Conservation (phyloP, 2,888 invertebrate genomes). For the Caenorhabditis doughertyi region DNA sequence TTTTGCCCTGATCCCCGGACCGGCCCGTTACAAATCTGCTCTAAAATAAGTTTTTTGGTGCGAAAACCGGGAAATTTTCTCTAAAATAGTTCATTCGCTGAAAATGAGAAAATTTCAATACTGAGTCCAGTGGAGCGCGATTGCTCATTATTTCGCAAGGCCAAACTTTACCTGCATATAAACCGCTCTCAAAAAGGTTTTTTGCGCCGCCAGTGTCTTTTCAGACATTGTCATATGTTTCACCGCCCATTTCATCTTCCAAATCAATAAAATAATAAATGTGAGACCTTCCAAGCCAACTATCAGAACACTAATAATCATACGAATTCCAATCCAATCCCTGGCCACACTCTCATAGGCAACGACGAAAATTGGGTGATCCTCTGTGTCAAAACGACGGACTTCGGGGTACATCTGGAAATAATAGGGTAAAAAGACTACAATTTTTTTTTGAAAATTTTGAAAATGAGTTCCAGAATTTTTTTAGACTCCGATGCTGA, state of each 20-base stretch:
- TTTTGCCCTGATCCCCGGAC: no score
- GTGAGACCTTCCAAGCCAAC: not conserved
- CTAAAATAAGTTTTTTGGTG: no score
- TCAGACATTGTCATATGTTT: conserved; percentile 10
- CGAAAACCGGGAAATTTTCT: no score
- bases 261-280: conserved; percentile 7
- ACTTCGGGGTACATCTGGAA: conserved; percentile 4
- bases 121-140: no score
- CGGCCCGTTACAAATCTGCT: no score
- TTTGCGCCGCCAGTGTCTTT: conserved; percentile 16
- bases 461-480: no score
- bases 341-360: conserved; percentile 1
- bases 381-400: not conserved
- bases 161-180: conserved; percentile 14
- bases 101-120: no score
- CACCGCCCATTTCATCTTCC: conserved; percentile 1
- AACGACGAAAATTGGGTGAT: conserved; percentile 11
- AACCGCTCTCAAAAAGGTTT: conserved; percentile 3
- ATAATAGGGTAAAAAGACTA: no score
- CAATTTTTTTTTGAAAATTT: no score
- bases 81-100: no score
- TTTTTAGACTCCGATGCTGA: no score
- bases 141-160: no score
- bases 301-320: not conserved
- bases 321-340: conserved; percentile 11